Evolutionary conservation across 1,140 invertebrate genomes (phyloP), one percentile per base, ranked within the genome.

Genomic region (Frieseomelitta varia): DNA sequence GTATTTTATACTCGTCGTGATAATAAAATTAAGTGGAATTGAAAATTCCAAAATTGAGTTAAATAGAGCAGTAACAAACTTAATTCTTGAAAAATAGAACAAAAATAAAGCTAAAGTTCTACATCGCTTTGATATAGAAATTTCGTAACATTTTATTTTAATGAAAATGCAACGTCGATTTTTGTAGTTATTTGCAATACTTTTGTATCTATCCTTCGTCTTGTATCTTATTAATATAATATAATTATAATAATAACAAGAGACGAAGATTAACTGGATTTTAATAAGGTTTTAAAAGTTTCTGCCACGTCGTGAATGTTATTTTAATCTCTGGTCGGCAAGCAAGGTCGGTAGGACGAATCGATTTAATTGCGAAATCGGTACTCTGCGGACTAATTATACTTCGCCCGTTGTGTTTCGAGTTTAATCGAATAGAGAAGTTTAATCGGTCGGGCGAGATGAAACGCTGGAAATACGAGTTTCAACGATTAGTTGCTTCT

Each of bases 361-460:
- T 56, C 63, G 73, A 77, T 77, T 82, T 77, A 82, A 82, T 82
- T 68, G 63, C 30, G 55, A 53, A 82, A 77, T 77, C 63, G 39
- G 51, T 55, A 24, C 12, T 53, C 81, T 82, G 73, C 58, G 51
- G 19, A 24, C 30, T 55, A 63, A 82, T 82, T 67, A 67, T 47
- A 61, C 27, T 34, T 47, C 11, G 53, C 24, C 17, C 19, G 14
- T 0, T 51, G 55, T 34, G 67, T 21, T 6, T 27, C 24, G 53
- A 72, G 34, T 72, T 58, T 58, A 80, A 39, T 77, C 53, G 47
- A 27, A 15, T n/a, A 21, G 58, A 21, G 14, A 34, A 51, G 56
- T 47, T 74, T 61, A 81, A 74, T 81, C 8, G 27, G 56, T 34
- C 21, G 11, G 24, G 51, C 11, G 72, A 6, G 30, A 2, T 17